Conservation (phyloP, 2,797 vertebrate genomes). For the Margarornis squamiger region DNA sequence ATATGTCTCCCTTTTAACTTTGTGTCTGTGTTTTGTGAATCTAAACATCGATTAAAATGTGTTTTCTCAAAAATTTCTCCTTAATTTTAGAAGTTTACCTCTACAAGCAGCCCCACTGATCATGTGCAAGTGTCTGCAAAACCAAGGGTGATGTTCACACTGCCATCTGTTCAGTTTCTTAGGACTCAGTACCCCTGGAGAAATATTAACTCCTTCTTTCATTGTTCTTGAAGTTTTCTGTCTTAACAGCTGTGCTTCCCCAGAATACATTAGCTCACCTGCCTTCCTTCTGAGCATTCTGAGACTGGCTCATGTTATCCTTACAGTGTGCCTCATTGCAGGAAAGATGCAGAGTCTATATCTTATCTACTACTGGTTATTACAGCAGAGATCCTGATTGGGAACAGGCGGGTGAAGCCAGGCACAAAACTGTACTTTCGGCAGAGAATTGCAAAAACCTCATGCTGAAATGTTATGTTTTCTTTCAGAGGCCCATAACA, state of each 20-base stretch:
- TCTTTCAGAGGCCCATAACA: background rate
- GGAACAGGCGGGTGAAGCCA: background rate
- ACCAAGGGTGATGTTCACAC: background rate
- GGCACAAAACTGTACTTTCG: background rate
- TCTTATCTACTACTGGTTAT: background rate
- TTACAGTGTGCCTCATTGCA: background rate
- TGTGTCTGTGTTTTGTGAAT: background rate
- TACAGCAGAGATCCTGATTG: background rate
- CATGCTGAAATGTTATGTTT: background rate
- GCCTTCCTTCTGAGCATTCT: background rate
- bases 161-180: background rate
- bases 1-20: background rate
- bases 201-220: background rate
- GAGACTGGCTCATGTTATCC: background rate
- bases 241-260: background rate
- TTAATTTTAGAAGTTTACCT: background rate
- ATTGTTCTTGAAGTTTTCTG: background rate
- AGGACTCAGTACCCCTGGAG: rapidly evolving
- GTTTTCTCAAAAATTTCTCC: background rate
- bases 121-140: background rate
- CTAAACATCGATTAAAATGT: background rate
- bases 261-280: background rate
- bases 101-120: background rate
- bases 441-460: background rate
- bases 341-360: background rate